Evolutionary conservation across 1,140 invertebrate species (phyloP), one percentile per base, ranked within the genome.

Genomic region (Neomicropteryx cornuta): DNA sequence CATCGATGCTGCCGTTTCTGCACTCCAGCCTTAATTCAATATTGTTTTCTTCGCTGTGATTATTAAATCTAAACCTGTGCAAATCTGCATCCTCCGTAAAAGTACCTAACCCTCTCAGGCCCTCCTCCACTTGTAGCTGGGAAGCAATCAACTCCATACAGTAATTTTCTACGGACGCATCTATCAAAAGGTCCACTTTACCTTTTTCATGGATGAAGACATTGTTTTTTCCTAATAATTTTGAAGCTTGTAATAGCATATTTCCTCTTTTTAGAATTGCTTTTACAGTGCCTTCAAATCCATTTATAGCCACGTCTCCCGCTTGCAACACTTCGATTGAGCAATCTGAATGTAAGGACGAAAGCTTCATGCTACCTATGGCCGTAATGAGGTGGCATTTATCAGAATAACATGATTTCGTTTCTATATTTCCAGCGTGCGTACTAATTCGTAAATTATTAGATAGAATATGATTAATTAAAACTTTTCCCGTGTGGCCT

Each of bases 141-240:
- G 60, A 59, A 6, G 64, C 66, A 47, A 67, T 66, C 24, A 69
- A 47, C n/a, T n/a, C n/a, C n/a, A n/a, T n/a, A n/a, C n/a, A n/a
- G n/a, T n/a, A n/a, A 47, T 66, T 66, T 17, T 63, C 64, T 35
- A 60, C 56, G 27, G 59, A 58, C 39, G 66, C 53, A 41, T 67
- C 64, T 18, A 69, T 55, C 2, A 60, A 35, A 2, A 69, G 38
- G 31, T 66, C 60, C 2, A 67, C 64, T 48, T 64, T 58, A 2
- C 66, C 66, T 18, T 65, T 60, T 48, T 69, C 66, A 47, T 69
- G 66, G 31, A 67, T 62, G 38, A 69, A 69, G 41, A 69, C 65
- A 47, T 63, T 69, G 41, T 60, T 67, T 50, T 66, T 66, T 2
- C 62, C 57, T 11, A 48, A 53, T 6, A 69, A 47, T 41, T 61